Conservation (phyloP, 2,888 invertebrate species). For the Oasisia sp. region DNA sequence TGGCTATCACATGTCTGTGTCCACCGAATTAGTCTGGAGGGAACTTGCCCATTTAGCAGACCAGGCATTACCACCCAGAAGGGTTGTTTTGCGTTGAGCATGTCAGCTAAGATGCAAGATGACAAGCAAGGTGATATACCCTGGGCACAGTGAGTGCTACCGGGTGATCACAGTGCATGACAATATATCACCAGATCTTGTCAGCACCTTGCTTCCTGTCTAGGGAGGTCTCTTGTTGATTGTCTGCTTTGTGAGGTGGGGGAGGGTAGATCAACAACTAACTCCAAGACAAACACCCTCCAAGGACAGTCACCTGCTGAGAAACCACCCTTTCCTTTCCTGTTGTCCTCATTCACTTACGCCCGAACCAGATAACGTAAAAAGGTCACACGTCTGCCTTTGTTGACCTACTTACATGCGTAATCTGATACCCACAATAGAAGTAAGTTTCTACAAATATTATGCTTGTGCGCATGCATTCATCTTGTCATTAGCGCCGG, state of each 20-base stretch:
- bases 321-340: background rate
- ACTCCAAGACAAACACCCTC: background rate
- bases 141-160: background rate
- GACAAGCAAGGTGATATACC: background rate
- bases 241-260: background rate
- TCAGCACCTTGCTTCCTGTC: background rate
- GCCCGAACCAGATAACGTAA: background rate
- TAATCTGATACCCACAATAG: background rate
- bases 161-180: background rate
- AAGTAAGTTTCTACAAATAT: background rate
- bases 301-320: background rate
- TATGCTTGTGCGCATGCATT: background rate
- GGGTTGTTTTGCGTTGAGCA: background rate
- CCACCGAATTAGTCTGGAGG: background rate
- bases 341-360: background rate
- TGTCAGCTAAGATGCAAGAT: background rate
- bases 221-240: background rate
- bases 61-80: background rate
- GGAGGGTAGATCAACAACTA: background rate
- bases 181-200: slow-evolving; percentile 1
- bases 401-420: background rate
- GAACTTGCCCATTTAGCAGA: background rate
- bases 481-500: background rate
- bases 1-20: background rate
- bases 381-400: background rate